Evolutionary conservation across 2,113 vertebrate genomes (phyloP).

Genomic region (Chionodraco myersi): DNA sequence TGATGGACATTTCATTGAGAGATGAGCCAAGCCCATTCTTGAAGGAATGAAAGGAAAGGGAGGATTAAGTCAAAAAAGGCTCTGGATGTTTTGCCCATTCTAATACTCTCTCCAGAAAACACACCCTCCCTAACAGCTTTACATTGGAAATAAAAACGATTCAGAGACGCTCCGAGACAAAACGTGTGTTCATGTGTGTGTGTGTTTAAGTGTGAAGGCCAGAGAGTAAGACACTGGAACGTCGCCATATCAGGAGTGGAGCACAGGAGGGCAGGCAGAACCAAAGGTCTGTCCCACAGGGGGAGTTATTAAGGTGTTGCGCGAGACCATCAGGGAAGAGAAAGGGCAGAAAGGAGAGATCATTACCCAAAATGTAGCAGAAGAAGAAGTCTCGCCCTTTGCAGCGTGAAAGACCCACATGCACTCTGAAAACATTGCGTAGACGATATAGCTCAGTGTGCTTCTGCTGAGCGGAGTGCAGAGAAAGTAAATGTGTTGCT

Average conservation of each 20-base stretch:
- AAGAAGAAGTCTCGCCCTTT: conserved; percentile 32
- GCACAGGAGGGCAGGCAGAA: conserved; percentile 52
- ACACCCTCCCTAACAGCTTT: conserved; percentile 12
- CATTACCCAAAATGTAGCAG: conserved; percentile 61
- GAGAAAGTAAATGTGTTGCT: conserved; percentile 5
- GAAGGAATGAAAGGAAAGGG: background rate
- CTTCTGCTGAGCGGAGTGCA: background rate
- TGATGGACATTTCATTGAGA: background rate
- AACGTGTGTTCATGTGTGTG: background rate
- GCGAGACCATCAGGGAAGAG: conserved; percentile 41
- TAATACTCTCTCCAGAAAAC: background rate
- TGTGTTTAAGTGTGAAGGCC: background rate
- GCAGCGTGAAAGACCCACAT: conserved; percentile 18
- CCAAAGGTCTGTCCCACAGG: conserved; percentile 57
- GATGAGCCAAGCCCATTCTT: background rate
- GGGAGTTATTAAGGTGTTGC: conserved; percentile 61
- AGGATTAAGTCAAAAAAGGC: background rate
- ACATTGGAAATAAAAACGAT: conserved; percentile 17
- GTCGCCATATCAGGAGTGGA: conserved; percentile 42
- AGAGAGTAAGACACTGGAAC: conserved; percentile 44
- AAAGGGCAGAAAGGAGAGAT: conserved; percentile 58
- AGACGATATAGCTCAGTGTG: conserved; percentile 27
- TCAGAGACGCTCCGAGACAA: conserved; percentile 2
- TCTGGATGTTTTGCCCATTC: background rate
- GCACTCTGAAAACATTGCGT: conserved; percentile 17